A percentile compares a stretch with the other conserved stretches of the same genome.
These are phyloP conservation scores for Glandiceps talaboti DNA, from an alignment of 53 echinoderm and acorn worm species.

Conservation along the genomic window DNA sequence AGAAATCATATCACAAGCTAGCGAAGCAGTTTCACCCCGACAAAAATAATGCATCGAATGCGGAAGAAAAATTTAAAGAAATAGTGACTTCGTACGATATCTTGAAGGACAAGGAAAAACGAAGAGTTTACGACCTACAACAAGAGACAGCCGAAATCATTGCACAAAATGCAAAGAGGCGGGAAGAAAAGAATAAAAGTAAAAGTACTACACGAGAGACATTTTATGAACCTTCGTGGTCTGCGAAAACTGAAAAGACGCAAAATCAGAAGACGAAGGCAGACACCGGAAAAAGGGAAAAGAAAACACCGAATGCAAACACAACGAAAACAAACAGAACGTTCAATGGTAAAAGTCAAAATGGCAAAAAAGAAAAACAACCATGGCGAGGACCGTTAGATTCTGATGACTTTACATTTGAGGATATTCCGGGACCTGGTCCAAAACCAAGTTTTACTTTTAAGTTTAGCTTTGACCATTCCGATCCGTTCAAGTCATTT, in stretches of 20 bases:
- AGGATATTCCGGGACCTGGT: not conserved
- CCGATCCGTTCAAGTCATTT: not conserved
- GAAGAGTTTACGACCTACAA: not conserved
- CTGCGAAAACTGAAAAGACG: not conserved
- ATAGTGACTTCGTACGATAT: not conserved
- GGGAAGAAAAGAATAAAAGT: not conserved
- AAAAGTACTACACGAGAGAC: not conserved
- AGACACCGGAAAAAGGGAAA: not conserved
- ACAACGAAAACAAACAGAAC: too few species aligned
- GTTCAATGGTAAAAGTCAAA: not conserved
- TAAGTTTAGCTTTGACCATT: not conserved
- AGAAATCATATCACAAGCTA: not conserved
- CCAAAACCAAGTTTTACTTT: not conserved
- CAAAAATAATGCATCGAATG: not conserved
- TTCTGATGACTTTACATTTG: not conserved
- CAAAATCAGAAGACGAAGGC: not conserved
- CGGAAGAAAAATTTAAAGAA: not conserved
- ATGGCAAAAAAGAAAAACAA: not conserved
- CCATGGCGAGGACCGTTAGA: not conserved
- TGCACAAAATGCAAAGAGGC: not conserved
- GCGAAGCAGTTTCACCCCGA: not conserved
- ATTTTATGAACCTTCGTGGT: not conserved
- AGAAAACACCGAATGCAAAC: not conserved
- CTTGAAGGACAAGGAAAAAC: not conserved
- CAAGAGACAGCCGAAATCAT: not conserved